phyloP scores from a whole-genome alignment of 2,888 invertebrate genomes.

The Acanthopleura granulata region DNA sequence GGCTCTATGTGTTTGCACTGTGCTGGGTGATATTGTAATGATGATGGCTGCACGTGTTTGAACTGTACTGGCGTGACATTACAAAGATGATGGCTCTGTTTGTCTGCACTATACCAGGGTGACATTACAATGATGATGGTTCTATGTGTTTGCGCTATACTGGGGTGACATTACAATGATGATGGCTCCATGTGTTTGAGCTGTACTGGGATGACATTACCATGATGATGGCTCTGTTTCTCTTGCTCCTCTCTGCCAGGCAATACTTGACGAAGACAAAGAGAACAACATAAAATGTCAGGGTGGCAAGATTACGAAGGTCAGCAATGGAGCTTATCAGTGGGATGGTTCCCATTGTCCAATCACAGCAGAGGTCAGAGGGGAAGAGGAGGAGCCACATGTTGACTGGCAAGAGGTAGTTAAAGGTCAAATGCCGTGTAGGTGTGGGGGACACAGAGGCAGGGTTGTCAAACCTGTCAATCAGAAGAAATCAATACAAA shows the following conservation, averaged over 20 bases:
- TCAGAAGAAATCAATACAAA: neutral
- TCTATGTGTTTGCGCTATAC: too few relatives aligned
- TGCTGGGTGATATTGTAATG: too few relatives aligned
- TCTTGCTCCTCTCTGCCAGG: conserved; percentile 42
- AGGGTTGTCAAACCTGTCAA: conserved; percentile 91
- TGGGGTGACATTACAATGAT: too few relatives aligned
- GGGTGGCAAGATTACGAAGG: conserved; percentile 84
- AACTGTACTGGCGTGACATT: too few relatives aligned
- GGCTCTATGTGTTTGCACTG: too few relatives aligned
- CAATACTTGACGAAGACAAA: conserved; percentile 51
- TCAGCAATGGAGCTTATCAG: conserved; percentile 85
- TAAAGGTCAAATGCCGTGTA: conserved; percentile 89
- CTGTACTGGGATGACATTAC: conserved; percentile 69
- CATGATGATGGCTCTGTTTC: conserved; percentile 79
- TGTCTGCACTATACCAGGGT: too few relatives aligned
- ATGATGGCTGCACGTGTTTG: too few relatives aligned
- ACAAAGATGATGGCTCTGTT: too few relatives aligned
- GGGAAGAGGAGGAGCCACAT: conserved; percentile 91
- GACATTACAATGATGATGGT: too few relatives aligned
- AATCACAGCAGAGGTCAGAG: conserved; percentile 93
- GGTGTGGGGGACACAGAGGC: conserved; percentile 91
- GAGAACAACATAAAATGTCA: conserved; percentile 76
- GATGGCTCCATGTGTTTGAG: too few relatives aligned
- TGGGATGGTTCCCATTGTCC: conserved; percentile 98
- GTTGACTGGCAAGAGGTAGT: conserved; percentile 92